Conservation (phyloP, 2,888 invertebrate genomes). For the Andrena trimmerana region DNA sequence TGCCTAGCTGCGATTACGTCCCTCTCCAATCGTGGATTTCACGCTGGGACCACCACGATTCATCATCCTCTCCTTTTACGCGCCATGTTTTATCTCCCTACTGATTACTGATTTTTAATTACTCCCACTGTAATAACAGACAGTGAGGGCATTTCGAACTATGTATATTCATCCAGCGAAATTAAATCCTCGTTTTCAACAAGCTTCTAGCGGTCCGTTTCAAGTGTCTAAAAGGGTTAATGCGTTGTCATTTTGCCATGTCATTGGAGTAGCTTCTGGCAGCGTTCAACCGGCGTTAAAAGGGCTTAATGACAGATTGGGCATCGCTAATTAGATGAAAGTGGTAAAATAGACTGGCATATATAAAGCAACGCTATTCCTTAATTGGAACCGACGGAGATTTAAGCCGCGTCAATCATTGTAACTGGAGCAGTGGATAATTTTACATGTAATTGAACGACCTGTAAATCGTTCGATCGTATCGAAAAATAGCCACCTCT, state of each 20-base stretch:
- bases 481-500: slow-evolving; percentile 23
- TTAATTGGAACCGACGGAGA: not conserved
- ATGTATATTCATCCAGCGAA: too few relatives aligned
- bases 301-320: not conserved
- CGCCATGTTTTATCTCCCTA: not conserved
- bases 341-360: not conserved
- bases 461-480: not conserved
- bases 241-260: not conserved
- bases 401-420: not conserved
- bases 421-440: not conserved
- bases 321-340: not conserved
- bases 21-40: not conserved
- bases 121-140: too few relatives aligned
- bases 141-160: too few relatives aligned
- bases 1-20: slow-evolving; percentile 42
- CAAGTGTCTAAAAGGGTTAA: too few relatives aligned
- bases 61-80: slow-evolving; percentile 33
- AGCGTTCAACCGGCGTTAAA: not conserved
- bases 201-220: too few relatives aligned
- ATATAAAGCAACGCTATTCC: not conserved
- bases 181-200: too few relatives aligned
- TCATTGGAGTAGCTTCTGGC: not conserved
- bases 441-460: slow-evolving; percentile 7
- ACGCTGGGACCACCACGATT: not conserved
- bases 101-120: too few relatives aligned